Evolutionary conservation across 2,797 vertebrate genomes (phyloP).

Genomic region (Lepus oiostolus): DNA sequence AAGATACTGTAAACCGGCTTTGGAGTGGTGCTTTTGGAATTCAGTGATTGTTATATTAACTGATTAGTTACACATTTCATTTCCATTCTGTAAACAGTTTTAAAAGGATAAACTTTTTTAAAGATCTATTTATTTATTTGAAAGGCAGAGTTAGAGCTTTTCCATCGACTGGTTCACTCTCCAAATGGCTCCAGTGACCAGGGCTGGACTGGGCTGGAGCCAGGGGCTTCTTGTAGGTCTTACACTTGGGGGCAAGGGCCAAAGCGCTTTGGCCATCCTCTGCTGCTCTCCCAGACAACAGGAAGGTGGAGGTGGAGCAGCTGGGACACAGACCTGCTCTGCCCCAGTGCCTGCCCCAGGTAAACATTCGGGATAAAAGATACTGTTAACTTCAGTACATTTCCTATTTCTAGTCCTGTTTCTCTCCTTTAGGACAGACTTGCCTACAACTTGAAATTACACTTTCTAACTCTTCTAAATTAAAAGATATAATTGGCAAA

Average conservation of each 20-base stretch:
- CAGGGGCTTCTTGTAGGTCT: too few relatives aligned
- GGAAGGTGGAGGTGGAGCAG: too few relatives aligned
- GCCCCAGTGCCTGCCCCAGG: background rate
- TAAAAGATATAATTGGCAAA: conserved; percentile 5
- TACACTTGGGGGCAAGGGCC: too few relatives aligned
- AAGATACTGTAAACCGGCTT: background rate
- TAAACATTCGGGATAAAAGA: background rate
- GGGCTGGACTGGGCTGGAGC: too few relatives aligned
- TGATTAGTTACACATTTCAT: background rate
- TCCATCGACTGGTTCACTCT: too few relatives aligned
- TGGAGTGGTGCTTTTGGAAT: conserved; percentile 11
- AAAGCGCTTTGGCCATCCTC: too few relatives aligned
- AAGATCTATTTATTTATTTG: too few relatives aligned
- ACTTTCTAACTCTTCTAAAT: conserved; percentile 25
- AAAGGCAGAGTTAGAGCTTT: too few relatives aligned
- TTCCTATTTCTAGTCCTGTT: conserved; percentile 4
- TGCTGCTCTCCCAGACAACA: too few relatives aligned
- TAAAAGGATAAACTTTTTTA: background rate
- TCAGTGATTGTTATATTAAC: background rate
- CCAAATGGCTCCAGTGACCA: too few relatives aligned
- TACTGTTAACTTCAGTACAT: background rate
- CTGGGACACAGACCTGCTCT: too few relatives aligned
- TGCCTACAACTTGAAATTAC: background rate
- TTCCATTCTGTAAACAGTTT: background rate
- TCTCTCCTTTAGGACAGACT: background rate